These are phyloP conservation scores for Pachycephus smyrnensis DNA, from an alignment of 2,888 invertebrate genomes.

Conservation along the genomic window DNA sequence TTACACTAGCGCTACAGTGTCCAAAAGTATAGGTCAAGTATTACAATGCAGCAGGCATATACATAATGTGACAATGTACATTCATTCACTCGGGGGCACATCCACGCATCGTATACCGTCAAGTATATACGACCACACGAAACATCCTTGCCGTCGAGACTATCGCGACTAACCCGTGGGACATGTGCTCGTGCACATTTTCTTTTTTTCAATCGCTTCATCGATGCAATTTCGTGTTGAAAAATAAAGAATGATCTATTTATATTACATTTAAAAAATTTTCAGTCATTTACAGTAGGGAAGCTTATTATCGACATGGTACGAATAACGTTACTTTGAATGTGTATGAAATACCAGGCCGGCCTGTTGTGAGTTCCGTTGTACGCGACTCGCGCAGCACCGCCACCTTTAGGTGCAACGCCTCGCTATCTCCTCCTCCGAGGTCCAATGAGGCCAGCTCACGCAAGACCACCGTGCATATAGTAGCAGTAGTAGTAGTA, in stretches of 20 bases:
- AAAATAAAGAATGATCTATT: constrained; percentile 63
- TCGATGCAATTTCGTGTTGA: constrained; percentile 44
- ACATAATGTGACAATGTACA: constrained; percentile 25
- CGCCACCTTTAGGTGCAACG: constrained; percentile 18
- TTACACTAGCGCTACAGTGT: constrained; percentile 55
- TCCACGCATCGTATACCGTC: constrained; percentile 37
- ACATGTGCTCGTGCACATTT: constrained; percentile 57
- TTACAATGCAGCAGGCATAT: constrained; percentile 53
- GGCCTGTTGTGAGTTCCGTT: constrained; percentile 44
- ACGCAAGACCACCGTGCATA: constrained; percentile 46
- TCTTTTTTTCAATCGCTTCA: constrained; percentile 17
- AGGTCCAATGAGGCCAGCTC: constrained; percentile 57
- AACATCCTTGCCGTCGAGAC: constrained; percentile 34
- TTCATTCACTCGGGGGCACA: constrained; percentile 32
- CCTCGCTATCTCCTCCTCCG: constrained; percentile 25
- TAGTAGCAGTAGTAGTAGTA: background rate
- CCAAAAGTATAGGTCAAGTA: constrained; percentile 63
- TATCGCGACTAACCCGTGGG: constrained; percentile 20
- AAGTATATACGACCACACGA: constrained; percentile 36
- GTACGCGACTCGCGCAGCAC: constrained; percentile 26
- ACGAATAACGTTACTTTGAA: constrained; percentile 45
- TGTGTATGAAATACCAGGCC: constrained; percentile 39
- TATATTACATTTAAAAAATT: constrained; percentile 57
- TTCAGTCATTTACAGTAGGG: constrained; percentile 63
- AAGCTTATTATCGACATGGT: constrained; percentile 55